These are phyloP conservation scores for Baryphthengus martii DNA, from an alignment of 2,113 vertebrate genomes.

Conservation along the genomic window DNA sequence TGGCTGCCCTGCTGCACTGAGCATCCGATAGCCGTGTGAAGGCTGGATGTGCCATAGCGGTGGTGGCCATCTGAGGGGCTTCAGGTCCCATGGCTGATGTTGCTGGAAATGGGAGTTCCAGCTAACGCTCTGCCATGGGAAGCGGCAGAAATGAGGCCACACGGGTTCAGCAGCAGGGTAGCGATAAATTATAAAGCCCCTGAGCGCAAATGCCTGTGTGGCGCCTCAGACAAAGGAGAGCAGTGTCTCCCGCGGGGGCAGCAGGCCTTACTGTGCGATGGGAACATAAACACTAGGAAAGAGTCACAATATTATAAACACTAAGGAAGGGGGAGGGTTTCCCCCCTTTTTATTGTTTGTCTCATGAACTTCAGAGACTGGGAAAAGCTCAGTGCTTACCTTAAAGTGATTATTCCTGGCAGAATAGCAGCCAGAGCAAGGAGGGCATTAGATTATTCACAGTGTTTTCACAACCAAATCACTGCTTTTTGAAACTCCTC, in stretches of 20 bases:
- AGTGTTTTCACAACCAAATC: neutral
- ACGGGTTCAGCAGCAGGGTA: neutral
- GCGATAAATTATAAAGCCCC: neutral
- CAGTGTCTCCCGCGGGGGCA: neutral
- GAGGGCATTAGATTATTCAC: neutral
- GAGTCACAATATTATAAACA: neutral
- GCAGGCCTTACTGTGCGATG: neutral
- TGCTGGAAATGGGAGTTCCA: neutral
- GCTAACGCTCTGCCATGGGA: neutral
- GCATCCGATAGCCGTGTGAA: neutral
- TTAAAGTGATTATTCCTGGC: neutral
- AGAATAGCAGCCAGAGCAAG: neutral
- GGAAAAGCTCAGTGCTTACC: neutral
- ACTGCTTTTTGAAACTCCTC: neutral
- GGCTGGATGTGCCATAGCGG: accelerated
- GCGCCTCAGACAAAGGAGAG: neutral
- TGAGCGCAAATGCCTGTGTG: neutral
- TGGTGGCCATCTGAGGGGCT: accelerated
- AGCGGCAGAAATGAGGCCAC: accelerated
- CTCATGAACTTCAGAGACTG: neutral
- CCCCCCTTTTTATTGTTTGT: neutral
- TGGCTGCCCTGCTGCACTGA: neutral
- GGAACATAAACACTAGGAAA: neutral
- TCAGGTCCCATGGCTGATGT: accelerated
- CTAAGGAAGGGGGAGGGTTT: neutral